Percentiles rank a stretch among this genome's conserved stretches.
Evolutionary conservation across 2,113 vertebrate genomes (phyloP).

Genomic region (Menura novaehollandiae): DNA sequence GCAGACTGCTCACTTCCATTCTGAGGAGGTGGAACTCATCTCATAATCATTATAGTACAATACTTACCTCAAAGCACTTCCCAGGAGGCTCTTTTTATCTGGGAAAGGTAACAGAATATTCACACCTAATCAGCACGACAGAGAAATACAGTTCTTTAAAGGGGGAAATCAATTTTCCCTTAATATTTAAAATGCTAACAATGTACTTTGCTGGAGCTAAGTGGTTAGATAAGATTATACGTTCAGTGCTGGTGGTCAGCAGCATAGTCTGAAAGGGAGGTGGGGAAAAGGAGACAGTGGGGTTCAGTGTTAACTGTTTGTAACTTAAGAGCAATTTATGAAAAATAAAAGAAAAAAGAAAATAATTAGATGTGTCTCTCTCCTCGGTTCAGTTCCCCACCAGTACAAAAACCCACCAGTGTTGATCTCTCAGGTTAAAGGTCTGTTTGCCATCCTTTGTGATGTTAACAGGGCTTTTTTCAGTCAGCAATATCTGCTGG

Average conservation of each 20-base stretch:
- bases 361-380: background rate
- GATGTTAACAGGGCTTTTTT: background rate
- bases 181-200: slow-evolving; percentile 12
- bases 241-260: background rate
- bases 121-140: background rate
- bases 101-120: slow-evolving; percentile 16
- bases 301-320: background rate
- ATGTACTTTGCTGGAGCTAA: background rate
- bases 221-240: background rate
- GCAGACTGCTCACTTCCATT: background rate
- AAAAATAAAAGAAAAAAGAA: background rate
- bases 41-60: background rate
- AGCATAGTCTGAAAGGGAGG: background rate
- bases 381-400: background rate
- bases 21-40: slow-evolving; percentile 1
- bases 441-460: background rate
- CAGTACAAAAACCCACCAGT: background rate
- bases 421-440: background rate
- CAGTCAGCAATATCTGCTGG: background rate
- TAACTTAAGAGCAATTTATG: background rate
- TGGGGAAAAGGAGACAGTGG: background rate
- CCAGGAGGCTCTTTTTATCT: slow-evolving; percentile 8
- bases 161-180: slow-evolving; percentile 6
- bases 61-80: background rate
- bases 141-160: slow-evolving; percentile 24